Base-by-base conservation (phyloP, 2,797 vertebrate species). In the Adelosebastes latens region DNA sequence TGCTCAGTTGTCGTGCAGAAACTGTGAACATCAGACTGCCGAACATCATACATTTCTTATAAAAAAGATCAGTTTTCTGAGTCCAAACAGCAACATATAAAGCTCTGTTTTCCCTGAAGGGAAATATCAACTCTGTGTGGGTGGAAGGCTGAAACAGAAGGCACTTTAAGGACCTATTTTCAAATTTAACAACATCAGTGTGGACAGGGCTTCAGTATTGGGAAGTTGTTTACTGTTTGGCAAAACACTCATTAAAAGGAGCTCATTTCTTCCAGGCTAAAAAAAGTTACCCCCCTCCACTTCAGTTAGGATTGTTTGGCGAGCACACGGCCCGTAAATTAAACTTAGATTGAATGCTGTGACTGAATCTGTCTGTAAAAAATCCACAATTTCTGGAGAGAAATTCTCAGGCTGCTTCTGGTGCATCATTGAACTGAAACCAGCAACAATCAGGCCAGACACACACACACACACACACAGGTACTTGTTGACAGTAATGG, bases 381-480 rank as follows among this genome's bases (percentile, higher is more conserved):
- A 49, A 49, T 49, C 10, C 42, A 65, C 10, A 25, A 8, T 61
- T 55, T 55, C 13, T 60, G 16, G 8, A 60, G 25, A 55, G 11
- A 25, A 46, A 46, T 18, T 46, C 11, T 56, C 58, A 4, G 62
- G 25, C 32, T 70, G 27, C 24, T 76, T 62, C 52, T 32, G 62
- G 16, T 64, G 24, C 64, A 60, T 64, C 34, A 66, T 56, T 49
- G 64, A 60, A 75, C 42, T 72, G 52, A 65, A 60, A 69, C 72
- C 52, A 24, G 42, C 16, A 66, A 73, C 39, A 49, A 59, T 58
- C 65, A 32, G 32, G 29, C 60, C 63, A 20, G 18, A 20, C 4
- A 27, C 49, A 24, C 25, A 27, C 65, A 36, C 36, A 39, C 32
- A 18, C 4, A 27, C 49, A 16, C 27, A 29, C 66, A 59, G 67